Conservation (phyloP, 2,113 vertebrate species). For the Arizona elegans region DNA sequence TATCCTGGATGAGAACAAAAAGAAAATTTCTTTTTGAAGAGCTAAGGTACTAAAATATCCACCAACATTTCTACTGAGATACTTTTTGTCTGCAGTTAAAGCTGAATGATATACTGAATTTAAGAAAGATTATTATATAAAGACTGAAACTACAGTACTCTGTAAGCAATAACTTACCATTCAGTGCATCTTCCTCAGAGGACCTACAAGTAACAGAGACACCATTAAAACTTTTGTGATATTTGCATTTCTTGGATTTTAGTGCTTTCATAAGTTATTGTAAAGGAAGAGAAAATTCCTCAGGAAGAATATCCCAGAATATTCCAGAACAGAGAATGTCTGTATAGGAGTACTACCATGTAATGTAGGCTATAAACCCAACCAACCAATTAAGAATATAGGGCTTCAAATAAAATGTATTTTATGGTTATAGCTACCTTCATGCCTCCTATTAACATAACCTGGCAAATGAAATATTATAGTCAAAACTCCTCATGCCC, state of each 20-base stretch:
- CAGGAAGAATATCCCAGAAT: background rate
- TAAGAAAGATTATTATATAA: background rate
- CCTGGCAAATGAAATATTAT: background rate
- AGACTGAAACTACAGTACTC: background rate
- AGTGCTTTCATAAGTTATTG: background rate
- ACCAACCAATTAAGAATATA: background rate
- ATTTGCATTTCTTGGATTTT: background rate
- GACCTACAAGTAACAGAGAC: constrained; percentile 58
- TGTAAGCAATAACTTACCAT: constrained; percentile 67
- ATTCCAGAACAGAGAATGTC: background rate
- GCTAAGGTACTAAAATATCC: background rate
- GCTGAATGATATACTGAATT: background rate
- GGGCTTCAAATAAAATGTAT: background rate
- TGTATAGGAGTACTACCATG: background rate
- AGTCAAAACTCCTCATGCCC: background rate
- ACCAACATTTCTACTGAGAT: background rate
- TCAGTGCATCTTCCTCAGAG: constrained; percentile 73
- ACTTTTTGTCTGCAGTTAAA: background rate
- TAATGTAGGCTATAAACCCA: background rate
- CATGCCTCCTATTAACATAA: background rate
- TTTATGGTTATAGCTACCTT: background rate
- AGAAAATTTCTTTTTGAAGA: background rate
- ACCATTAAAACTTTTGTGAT: background rate
- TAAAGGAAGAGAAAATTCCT: constrained; percentile 8
- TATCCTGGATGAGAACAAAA: background rate